A percentile compares a stretch with the other conserved stretches of the same genome.
These are phyloP conservation scores for Andrena camellia DNA, from an alignment of 2,888 invertebrate species.

Conservation along the genomic window DNA sequence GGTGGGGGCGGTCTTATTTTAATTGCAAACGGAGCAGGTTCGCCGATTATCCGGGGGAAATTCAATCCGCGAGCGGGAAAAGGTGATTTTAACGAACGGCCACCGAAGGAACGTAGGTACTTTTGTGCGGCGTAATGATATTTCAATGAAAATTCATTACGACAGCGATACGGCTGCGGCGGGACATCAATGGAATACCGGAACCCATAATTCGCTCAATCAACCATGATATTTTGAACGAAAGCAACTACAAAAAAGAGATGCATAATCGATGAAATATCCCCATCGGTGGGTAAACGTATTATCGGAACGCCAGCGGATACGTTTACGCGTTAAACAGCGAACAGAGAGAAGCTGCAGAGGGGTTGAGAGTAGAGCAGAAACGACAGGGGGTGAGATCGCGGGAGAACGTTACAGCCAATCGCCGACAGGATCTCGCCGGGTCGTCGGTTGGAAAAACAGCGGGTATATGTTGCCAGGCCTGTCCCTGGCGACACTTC, in stretches of 20 bases:
- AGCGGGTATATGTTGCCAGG: constrained; percentile 25
- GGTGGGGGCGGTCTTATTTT: constrained; percentile 32
- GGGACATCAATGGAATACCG: background rate
- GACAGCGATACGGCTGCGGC: background rate
- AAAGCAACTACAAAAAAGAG: too few relatives aligned
- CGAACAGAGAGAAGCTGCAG: constrained; percentile 11
- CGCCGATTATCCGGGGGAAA: constrained; percentile 16
- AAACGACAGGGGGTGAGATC: constrained; percentile 7
- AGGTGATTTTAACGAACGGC: background rate
- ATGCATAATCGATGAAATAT: background rate
- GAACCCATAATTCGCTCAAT: background rate
- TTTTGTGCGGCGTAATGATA: too few relatives aligned
- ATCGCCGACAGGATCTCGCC: constrained; percentile 33
- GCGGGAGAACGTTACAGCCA: constrained; percentile 5
- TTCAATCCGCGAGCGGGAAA: constrained; percentile 21
- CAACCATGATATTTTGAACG: background rate
- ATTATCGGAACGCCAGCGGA: constrained; percentile 59
- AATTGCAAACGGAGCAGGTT: constrained; percentile 28
- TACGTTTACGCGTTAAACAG: constrained; percentile 50
- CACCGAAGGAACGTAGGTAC: background rate
- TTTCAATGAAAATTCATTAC: background rate
- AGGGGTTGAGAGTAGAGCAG: background rate
- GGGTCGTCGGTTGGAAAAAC: constrained; percentile 51
- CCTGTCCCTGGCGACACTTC: background rate
- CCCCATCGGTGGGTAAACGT: constrained; percentile 17